Percentiles rank a stretch among this genome's conserved stretches.
phyloP scores from a whole-genome alignment of 2,888 invertebrate species.

The Sarcophaga variegata region DNA sequence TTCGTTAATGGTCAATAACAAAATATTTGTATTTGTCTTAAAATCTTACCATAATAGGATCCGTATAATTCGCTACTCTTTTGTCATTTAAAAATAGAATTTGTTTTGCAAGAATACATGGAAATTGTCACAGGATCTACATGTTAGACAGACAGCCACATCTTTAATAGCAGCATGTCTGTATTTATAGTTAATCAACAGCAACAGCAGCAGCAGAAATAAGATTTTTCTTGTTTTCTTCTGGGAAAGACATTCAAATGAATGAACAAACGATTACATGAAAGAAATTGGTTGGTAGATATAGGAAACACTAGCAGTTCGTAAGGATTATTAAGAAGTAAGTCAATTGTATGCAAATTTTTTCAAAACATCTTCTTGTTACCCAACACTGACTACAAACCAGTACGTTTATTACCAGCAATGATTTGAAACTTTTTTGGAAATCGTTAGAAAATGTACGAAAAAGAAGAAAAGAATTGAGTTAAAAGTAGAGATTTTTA shows the following conservation, averaged over 20 bases:
- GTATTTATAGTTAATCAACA: constrained; percentile 62
- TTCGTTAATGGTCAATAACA: constrained; percentile 7
- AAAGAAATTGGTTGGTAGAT: neutral
- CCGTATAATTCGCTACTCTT: neutral
- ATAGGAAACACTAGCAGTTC: constrained; percentile 37
- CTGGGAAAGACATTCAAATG: neutral
- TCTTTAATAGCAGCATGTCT: constrained; percentile 16
- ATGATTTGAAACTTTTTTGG: neutral
- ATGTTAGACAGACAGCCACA: constrained; percentile 27
- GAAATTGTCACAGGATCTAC: constrained; percentile 14
- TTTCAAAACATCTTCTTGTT: constrained; percentile 52
- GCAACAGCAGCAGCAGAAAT: neutral
- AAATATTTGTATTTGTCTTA: neutral
- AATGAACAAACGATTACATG: constrained; percentile 8
- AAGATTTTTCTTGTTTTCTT: constrained; percentile 19
- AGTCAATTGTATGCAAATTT: constrained; percentile 67
- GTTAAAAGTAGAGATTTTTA: constrained; percentile 32
- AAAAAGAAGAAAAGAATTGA: neutral
- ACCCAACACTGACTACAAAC: constrained; percentile 6
- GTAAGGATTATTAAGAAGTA: constrained; percentile 50
- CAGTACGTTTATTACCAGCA: neutral
- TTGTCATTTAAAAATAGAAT: constrained; percentile 27
- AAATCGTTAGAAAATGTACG: constrained; percentile 21
- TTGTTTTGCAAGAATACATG: neutral
- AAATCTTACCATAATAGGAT: constrained; percentile 44